These are phyloP conservation scores for Acanthosepion lycidas DNA, from an alignment of 2,888 invertebrate species.

Conservation along the genomic window DNA sequence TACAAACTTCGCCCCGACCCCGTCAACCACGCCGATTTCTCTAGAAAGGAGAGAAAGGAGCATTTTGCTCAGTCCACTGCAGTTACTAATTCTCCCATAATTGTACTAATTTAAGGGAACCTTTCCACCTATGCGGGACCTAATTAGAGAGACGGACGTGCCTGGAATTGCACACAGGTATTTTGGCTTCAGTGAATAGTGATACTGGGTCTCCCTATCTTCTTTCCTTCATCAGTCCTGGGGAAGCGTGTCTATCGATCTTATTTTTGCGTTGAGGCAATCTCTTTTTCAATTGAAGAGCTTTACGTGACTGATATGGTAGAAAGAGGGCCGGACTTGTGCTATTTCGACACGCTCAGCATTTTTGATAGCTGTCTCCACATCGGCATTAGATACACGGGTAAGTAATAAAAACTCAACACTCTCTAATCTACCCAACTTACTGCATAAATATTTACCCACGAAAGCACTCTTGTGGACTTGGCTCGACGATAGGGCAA, in stretches of 20 bases:
- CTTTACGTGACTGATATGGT: background rate
- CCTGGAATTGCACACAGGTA: background rate
- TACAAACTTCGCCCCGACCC: background rate
- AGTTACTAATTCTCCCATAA: background rate
- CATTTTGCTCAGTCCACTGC: background rate
- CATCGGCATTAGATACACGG: background rate
- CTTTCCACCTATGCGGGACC: slow-evolving; percentile 12
- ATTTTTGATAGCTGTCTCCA: background rate
- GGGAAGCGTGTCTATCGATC: slow-evolving; percentile 17
- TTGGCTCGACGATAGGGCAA: too few species aligned
- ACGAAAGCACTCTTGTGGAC: too few species aligned
- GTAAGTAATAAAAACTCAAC: slow-evolving; percentile 4
- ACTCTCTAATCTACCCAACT: background rate
- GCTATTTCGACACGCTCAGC: background rate
- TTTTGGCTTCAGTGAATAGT: background rate
- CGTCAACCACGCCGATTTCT: background rate
- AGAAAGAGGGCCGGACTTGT: background rate
- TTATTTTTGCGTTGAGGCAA: background rate
- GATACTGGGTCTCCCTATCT: background rate
- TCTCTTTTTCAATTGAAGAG: background rate
- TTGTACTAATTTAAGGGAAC: background rate
- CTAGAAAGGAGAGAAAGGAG: background rate
- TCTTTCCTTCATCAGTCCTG: background rate
- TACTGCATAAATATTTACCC: too few species aligned
- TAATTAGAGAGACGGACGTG: slow-evolving; percentile 24